Conservation (phyloP, 1,140 invertebrate genomes). For the Anadara kagoshimensis region DNA sequence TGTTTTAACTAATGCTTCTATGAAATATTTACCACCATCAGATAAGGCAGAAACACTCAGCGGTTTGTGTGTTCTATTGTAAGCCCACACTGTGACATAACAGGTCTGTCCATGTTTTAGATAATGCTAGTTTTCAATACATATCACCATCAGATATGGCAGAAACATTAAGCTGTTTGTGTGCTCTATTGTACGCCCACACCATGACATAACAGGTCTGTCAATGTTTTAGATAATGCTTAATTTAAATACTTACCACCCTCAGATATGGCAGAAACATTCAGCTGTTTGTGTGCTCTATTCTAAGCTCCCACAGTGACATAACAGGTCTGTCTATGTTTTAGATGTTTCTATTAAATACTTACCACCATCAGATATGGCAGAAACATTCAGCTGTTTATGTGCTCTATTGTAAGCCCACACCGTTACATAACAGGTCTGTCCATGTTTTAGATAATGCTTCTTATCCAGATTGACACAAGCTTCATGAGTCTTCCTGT, state of each 20-base stretch:
- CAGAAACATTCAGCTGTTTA: slow-evolving; percentile 37
- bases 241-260: slow-evolving; percentile 42
- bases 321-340: slow-evolving; percentile 33
- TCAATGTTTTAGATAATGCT: too few relatives aligned
- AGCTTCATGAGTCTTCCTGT: slow-evolving; percentile 20
- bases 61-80: slow-evolving; percentile 47
- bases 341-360: too few relatives aligned
- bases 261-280: slow-evolving; percentile 37
- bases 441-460: slow-evolving; percentile 37
- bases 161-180: slow-evolving; percentile 39
- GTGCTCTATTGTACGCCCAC: slow-evolving; percentile 48
- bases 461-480: slow-evolving; percentile 28
- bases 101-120: slow-evolving; percentile 42
- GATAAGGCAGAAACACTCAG: slow-evolving; percentile 30
- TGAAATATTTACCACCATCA: slow-evolving; percentile 43
- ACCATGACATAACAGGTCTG: slow-evolving; percentile 36
- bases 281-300: slow-evolving; percentile 39
- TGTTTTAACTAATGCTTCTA: slow-evolving; percentile 34
- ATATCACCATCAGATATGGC: slow-evolving; percentile 48
- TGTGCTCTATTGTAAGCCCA: slow-evolving; percentile 48
- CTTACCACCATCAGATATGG: slow-evolving; percentile 48
- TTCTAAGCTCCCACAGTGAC: slow-evolving; percentile 48
- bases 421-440: slow-evolving; percentile 36
- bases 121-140: not conserved
- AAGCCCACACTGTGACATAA: slow-evolving; percentile 38